These are phyloP conservation scores for Gymnobelideus leadbeateri DNA, from an alignment of 2,113 vertebrate species.

Conservation along the genomic window DNA sequence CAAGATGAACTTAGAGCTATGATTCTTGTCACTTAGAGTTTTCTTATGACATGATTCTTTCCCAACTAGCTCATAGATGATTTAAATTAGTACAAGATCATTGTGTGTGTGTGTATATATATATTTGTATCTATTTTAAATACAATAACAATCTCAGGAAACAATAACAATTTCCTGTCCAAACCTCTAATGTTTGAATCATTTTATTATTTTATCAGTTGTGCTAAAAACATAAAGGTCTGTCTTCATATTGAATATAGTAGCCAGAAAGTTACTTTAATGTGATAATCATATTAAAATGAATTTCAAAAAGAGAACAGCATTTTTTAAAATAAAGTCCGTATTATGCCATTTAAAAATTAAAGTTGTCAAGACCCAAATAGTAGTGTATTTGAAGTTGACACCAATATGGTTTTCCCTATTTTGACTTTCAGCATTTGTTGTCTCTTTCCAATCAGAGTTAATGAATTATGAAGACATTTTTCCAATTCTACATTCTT, in stretches of 20 bases:
- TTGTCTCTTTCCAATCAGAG: slow-evolving; percentile 77
- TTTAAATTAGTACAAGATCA: slow-evolving; percentile 14
- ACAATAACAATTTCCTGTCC: slow-evolving; percentile 75
- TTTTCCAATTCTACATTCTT: slow-evolving; percentile 58
- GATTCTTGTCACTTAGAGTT: neutral
- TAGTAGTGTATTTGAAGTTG: slow-evolving; percentile 78
- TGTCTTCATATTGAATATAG: slow-evolving; percentile 62
- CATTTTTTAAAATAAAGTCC: slow-evolving; percentile 77
- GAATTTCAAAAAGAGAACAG: neutral
- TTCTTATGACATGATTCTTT: slow-evolving; percentile 38
- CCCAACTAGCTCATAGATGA: neutral
- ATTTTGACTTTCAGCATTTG: slow-evolving; percentile 74
- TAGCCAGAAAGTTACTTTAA: slow-evolving; percentile 76
- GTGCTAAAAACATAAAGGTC: slow-evolving; percentile 56
- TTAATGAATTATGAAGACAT: slow-evolving; percentile 76
- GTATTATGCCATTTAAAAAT: slow-evolving; percentile 70
- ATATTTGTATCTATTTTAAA: neutral
- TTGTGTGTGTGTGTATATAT: neutral
- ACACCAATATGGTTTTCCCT: slow-evolving; percentile 75
- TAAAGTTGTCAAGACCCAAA: slow-evolving; percentile 73
- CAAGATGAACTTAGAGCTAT: slow-evolving; percentile 2
- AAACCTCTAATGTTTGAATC: slow-evolving; percentile 74
- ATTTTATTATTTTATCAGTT: slow-evolving; percentile 79
- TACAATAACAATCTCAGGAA: slow-evolving; percentile 47
- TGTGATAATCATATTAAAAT: neutral